Percentiles rank a stretch among this genome's conserved stretches.
Evolutionary conservation across 2,888 invertebrate species (phyloP).

Genomic region (Candidula unifasciata): DNA sequence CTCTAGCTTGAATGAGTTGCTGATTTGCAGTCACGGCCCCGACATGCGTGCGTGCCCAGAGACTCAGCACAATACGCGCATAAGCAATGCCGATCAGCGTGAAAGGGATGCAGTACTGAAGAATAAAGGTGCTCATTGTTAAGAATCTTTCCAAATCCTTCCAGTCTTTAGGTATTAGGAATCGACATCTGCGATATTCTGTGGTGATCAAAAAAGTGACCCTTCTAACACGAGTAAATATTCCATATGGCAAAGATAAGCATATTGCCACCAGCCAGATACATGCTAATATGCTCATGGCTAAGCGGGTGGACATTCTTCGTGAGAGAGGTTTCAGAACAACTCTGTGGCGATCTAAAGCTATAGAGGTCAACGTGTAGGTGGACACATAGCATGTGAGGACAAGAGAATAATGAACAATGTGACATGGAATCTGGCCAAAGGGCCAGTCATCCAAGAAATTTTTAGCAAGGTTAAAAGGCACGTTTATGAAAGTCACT

Average conservation of each 20-base stretch:
- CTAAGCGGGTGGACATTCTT: constrained; percentile 75
- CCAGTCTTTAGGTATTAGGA: constrained; percentile 73
- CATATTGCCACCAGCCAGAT: constrained; percentile 76
- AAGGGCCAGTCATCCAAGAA: constrained; percentile 79
- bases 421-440: constrained; percentile 77
- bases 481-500: constrained; percentile 77
- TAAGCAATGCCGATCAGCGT: constrained; percentile 77
- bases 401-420: constrained; percentile 78
- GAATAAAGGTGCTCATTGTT: constrained; percentile 76
- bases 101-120: constrained; percentile 78
- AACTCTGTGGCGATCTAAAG: constrained; percentile 78
- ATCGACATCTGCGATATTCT: constrained; percentile 72
- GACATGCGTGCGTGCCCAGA: constrained; percentile 75
- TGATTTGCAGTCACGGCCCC: constrained; percentile 78
- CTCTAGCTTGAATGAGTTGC: constrained; percentile 73
- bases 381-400: constrained; percentile 79
- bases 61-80: constrained; percentile 72
- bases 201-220: constrained; percentile 51
- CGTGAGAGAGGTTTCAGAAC: constrained; percentile 78
- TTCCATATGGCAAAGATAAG: constrained; percentile 78
- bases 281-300: constrained; percentile 71
- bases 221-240: constrained; percentile 70
- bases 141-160: constrained; percentile 74
- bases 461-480: constrained; percentile 78
- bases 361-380: constrained; percentile 79